These are phyloP conservation scores for Montipora capricornis DNA, from an alignment of 64 coral and sea anemone species.

Conservation along the genomic window DNA sequence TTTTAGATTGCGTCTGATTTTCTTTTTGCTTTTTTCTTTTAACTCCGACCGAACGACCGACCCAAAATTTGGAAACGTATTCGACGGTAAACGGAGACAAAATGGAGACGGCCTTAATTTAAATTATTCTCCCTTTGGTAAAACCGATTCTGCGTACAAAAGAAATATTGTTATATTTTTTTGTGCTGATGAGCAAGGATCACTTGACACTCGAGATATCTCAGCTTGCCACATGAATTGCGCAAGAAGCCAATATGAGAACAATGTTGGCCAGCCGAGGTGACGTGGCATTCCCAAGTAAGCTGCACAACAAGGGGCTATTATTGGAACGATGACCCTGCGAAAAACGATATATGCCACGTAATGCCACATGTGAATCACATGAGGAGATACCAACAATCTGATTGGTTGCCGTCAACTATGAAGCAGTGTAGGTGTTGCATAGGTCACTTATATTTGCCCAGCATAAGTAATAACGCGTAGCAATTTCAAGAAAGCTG, in stretches of 20 bases:
- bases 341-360: not conserved
- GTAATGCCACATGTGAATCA: not conserved
- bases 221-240: not conserved
- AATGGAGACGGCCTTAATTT: too few relatives aligned
- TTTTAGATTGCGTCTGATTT: too few relatives aligned
- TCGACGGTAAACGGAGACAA: too few relatives aligned
- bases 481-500: too few relatives aligned
- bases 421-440: not conserved
- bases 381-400: not conserved
- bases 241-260: not conserved
- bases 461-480: not conserved
- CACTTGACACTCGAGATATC: too few relatives aligned
- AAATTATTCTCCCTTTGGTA: too few relatives aligned
- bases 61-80: too few relatives aligned
- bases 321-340: slow-evolving; percentile 22
- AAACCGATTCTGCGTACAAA: too few relatives aligned
- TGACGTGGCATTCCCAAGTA: not conserved
- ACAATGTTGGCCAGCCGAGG: not conserved
- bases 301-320: not conserved
- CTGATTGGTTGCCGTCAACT: not conserved
- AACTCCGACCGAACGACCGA: too few relatives aligned
- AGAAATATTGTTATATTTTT: too few relatives aligned
- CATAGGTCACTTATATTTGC: not conserved
- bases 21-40: too few relatives aligned
- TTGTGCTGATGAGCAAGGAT: too few relatives aligned